Base-by-base conservation (phyloP, 2,888 invertebrate species). In the Steinernema scapterisci region DNA sequence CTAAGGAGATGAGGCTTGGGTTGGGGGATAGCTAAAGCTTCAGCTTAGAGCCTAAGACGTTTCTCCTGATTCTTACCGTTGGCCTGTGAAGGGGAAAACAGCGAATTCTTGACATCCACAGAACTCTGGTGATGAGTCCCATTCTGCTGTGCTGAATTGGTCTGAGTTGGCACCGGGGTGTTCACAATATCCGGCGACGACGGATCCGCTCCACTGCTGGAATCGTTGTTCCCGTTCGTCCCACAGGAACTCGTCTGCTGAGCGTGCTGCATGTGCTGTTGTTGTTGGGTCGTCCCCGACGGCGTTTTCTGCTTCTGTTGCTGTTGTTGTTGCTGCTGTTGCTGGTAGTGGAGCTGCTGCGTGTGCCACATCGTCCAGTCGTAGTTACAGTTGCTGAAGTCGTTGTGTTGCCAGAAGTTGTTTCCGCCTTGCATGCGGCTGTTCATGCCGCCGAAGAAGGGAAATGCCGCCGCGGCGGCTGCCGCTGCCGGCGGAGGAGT, bases 111-210 rank as follows among this genome's bases (percentile, higher is more conserved):
- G 5, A 63, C 63, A 16, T 63, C 63, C 11, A 23, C 52, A 38
- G 38, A 38, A 31, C 19, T 63, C 63, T 63, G 63, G 31, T 63
- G 63, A 63, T 63, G 63, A 7, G n/a, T 16, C n/a, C 63, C 63
- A 25, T 63, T 63, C 63, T 63, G 54, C 54, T 54, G 63, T 27
- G 16, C 25, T 1, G 19, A 9, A 2, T 13, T 13, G 16, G 16
- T 63, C 63, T 27, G 63, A 48, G n/a, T 44, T 11, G 21, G 27
- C 63, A 63, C 63, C 5, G 63, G 63, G 6, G 63, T 63, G 38
- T 63, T 31, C 13, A 25, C 27, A 27, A 31, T 27, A 31, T 63
- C 63, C 5, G 54, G 54, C 54, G 54, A 54, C 7, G 63, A 38
- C 31, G 31, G 25, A 25, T 63, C 63, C 11, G 21, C 52, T 9